Evolutionary conservation across 2,888 invertebrate genomes (phyloP).

Genomic region (Scaptomyza reducta): DNA sequence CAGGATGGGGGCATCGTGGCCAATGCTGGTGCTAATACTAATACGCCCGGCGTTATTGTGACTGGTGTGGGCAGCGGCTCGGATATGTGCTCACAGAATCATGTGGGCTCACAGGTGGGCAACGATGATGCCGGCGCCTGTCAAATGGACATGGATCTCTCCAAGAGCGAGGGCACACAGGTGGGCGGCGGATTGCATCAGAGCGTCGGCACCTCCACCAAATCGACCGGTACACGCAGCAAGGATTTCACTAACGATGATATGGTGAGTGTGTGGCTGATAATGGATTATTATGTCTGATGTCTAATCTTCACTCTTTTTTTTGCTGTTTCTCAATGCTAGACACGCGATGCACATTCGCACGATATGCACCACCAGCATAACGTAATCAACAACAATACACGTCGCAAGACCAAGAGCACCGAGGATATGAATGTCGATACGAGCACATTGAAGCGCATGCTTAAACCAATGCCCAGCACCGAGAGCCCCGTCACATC

Average conservation of each 20-base stretch:
- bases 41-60: slow-evolving; percentile 69
- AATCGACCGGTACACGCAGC: slow-evolving; percentile 87
- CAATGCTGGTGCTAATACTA: slow-evolving; percentile 74
- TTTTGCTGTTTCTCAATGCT: slow-evolving; percentile 16
- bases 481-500: slow-evolving; percentile 95
- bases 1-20: slow-evolving; percentile 86
- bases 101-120: slow-evolving; percentile 87
- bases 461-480: slow-evolving; percentile 97
- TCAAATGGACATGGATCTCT: slow-evolving; percentile 86
- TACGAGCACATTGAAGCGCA: slow-evolving; percentile 93
- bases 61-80: slow-evolving; percentile 82
- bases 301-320: slow-evolving; percentile 11
- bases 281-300: slow-evolving; percentile 2
- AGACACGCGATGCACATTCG: slow-evolving; percentile 89
- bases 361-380: slow-evolving; percentile 88
- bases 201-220: slow-evolving; percentile 86
- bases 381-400: slow-evolving; percentile 90
- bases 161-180: slow-evolving; percentile 92
- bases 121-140: slow-evolving; percentile 84
- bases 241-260: slow-evolving; percentile 87
- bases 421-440: slow-evolving; percentile 92
- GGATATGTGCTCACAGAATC: slow-evolving; percentile 88
- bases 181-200: slow-evolving; percentile 89
- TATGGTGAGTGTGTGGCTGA: slow-evolving; percentile 85
- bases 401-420: slow-evolving; percentile 93